These are phyloP conservation scores for Leptinotarsa juncta DNA, from an alignment of 2,888 invertebrate species.

Conservation along the genomic window DNA sequence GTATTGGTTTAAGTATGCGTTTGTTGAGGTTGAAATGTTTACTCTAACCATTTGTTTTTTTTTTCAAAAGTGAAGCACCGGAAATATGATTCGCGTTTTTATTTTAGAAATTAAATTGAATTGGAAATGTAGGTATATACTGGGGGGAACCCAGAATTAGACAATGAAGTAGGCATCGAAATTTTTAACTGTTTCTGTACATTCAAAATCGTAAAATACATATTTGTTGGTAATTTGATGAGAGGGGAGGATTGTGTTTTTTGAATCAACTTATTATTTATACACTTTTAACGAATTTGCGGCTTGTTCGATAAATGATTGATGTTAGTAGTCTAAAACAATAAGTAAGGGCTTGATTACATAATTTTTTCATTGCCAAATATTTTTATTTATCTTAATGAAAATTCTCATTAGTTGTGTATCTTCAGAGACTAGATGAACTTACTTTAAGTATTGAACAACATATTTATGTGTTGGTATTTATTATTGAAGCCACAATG, in stretches of 20 bases:
- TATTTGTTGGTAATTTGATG: not conserved
- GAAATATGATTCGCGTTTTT: not conserved
- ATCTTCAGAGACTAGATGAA: not conserved
- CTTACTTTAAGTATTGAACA: not conserved
- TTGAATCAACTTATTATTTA: not conserved
- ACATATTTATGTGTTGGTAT: slow-evolving; percentile 14
- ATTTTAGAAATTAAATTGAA: not conserved
- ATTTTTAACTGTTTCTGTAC: slow-evolving; percentile 24
- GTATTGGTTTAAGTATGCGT: slow-evolving; percentile 15
- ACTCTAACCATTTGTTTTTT: not conserved
- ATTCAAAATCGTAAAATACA: not conserved
- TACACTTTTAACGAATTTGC: too few relatives aligned
- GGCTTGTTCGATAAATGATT: not conserved
- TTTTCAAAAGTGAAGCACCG: not conserved
- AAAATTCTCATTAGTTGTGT: slow-evolving; percentile 27
- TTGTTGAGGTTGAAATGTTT: not conserved
- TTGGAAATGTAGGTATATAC: too few relatives aligned
- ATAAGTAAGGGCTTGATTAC: slow-evolving; percentile 45
- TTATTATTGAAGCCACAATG: slow-evolving; percentile 27
- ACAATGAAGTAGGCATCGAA: slow-evolving; percentile 49
- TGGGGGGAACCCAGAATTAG: slow-evolving; percentile 25
- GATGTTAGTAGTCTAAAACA: slow-evolving; percentile 39
- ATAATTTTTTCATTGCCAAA: slow-evolving; percentile 2
- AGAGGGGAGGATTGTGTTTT: not conserved
- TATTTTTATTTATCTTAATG: not conserved